phyloP scores from a whole-genome alignment of 2,797 vertebrate species.

The Petrocephalus sullivani region DNA sequence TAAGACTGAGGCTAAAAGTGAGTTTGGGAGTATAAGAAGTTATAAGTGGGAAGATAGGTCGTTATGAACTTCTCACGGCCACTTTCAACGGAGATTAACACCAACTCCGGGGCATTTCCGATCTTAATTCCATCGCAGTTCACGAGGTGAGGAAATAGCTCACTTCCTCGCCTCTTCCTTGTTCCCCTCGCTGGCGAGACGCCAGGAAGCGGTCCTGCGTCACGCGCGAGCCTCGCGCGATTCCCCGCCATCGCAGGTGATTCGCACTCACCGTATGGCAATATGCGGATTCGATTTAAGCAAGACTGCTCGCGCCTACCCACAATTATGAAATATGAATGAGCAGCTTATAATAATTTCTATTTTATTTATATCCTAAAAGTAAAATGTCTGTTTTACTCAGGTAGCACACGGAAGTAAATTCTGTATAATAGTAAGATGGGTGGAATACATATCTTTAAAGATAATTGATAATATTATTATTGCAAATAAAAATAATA shows the following conservation, averaged over 20 bases:
- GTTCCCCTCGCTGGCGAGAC: neutral
- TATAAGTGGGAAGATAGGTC: neutral
- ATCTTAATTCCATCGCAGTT: neutral
- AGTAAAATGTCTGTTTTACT: neutral
- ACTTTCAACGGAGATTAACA: neutral
- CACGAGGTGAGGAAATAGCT: neutral
- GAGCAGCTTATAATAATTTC: neutral
- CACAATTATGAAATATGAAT: neutral
- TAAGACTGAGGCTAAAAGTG: neutral
- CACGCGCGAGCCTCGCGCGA: neutral
- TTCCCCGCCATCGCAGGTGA: neutral
- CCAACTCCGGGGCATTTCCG: neutral
- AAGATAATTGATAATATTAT: neutral
- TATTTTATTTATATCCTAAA: neutral
- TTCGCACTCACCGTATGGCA: neutral
- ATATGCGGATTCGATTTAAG: neutral
- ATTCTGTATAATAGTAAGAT: neutral
- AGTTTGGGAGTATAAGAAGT: neutral
- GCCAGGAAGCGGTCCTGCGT: neutral
- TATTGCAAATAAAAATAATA: neutral
- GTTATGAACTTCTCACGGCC: neutral
- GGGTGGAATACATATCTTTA: neutral
- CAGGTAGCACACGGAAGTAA: neutral
- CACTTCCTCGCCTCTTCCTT: neutral
- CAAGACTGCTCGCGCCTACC: neutral